Evolutionary conservation across 2,113 vertebrate genomes (phyloP), one percentile per base, ranked within the genome.

Genomic region (Nerophis ophidion): DNA sequence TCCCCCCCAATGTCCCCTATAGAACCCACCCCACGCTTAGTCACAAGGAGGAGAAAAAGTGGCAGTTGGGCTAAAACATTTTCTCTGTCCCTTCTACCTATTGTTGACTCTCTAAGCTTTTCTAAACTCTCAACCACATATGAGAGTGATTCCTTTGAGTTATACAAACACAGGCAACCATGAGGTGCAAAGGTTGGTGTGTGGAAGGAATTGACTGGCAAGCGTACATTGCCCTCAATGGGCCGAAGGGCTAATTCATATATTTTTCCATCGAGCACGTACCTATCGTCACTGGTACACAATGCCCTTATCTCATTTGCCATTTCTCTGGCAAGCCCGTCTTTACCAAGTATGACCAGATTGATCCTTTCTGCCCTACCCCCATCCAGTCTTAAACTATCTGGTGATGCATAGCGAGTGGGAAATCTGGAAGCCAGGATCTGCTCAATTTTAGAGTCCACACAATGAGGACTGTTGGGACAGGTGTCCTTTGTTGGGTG

Each of bases 401-500:
- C 89, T 54, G 93, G 92, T 74, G 90, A 92, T 52, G 92, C 86
- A 40, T 92, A 90, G 0, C 93, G 91, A 0, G 93, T 87, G 46
- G 86, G 80, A 74, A 92, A 94, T 16, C 90, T 88, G 34, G 90
- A 82, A 50, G 84, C 79, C 40, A 99, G 69, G n/a, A 93, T 87
- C 38, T 98, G 94, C 77, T 98, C 97, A 1, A 98, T 87, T 63
- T 91, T 92, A 34, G 92, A 91, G 68, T 99, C 97, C 1, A 94
- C 88, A 65, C 97, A 99, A 2, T 85, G 68, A 0, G 85, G 92
- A 75, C 90, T 95, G 86, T 91, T 93, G 0, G 95, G 96, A 5
- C 97, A 99, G 0, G 96, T 98, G 8, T 99, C 97, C 82, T 98
- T 98, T 0, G 93, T 99, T 0, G 97, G 97, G 80, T 98, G 95